Evolutionary conservation across 2,113 vertebrate species (phyloP), one percentile per base, ranked within the genome.

Genomic region (Motacilla tschutschensis): DNA sequence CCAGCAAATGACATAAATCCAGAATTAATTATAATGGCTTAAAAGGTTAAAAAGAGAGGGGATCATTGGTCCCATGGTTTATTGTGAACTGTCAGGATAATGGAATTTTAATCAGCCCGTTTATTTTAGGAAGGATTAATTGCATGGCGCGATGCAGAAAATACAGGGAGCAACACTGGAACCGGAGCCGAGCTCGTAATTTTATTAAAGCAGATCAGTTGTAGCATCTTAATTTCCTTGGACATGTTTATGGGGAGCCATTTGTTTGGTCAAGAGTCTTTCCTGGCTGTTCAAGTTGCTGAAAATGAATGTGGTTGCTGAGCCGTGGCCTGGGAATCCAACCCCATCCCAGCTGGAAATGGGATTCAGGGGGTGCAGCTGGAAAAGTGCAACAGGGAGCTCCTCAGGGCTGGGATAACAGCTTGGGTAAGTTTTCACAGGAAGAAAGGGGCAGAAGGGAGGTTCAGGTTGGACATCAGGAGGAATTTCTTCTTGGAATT

Each of bases 91-190:
- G 95, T 95, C 85, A 87, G 94, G 91, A 96, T 96, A 96, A 97
- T 97, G 96, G 96, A 97, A 96, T 96, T 96, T 97, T 96, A 96
- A 97, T 95, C 93, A 70, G 78, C 63, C 78, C 53, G 91, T 96
- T 97, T 96, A 94, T 95, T 95, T 96, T 95, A 94, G 95, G 95
- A 97, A 96, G 96, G 95, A 97, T 96, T 96, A 97, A 97, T 97
- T 95, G 95, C 92, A 89, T 75, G 91, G 92, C 80, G 19, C 55
- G 87, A 95, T 95, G 90, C 94, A 94, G 85, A 95, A 94, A 97
- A 94, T 78, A 93, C 55, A 88, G 92, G 71, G 55, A 77, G 50
- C 67, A 15, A 29, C 70, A 40, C 76, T 79, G 81, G 79, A 90
- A 95, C 63, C 58, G 22, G 89, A 94, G 88, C 92, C 25, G 43